Percentiles rank a stretch among this genome's conserved stretches.
phyloP scores from a whole-genome alignment of 2,113 vertebrate genomes.

The Cardinalis cardinalis region DNA sequence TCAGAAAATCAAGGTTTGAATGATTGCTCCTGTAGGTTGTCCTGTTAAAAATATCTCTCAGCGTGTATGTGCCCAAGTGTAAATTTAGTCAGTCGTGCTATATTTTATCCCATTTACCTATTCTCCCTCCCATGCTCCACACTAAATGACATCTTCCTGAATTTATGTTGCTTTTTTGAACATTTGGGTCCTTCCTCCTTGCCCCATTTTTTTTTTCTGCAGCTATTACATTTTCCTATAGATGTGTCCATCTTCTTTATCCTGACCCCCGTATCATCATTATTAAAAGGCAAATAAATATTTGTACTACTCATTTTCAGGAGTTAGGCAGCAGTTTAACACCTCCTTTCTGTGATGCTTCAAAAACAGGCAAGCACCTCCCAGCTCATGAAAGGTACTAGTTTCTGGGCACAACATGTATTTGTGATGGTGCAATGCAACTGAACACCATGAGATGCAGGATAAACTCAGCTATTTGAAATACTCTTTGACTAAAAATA shows the following conservation, averaged over 20 bases:
- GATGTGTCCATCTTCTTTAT: neutral
- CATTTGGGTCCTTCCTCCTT: neutral
- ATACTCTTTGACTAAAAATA: neutral
- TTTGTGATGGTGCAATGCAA: neutral
- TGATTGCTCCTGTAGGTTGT: conserved; percentile 56
- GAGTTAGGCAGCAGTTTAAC: neutral
- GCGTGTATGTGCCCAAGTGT: neutral
- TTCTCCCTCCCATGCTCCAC: neutral
- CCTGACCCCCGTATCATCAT: neutral
- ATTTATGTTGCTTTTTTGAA: neutral
- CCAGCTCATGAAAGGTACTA: neutral
- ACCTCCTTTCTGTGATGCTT: neutral
- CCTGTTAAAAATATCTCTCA: conserved; percentile 43
- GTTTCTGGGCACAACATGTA: neutral
- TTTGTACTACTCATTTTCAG: neutral
- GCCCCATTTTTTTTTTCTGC: neutral
- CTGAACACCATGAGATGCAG: neutral
- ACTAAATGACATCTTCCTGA: neutral
- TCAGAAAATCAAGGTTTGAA: conserved; percentile 52
- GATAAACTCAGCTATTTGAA: neutral
- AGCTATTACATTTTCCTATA: neutral
- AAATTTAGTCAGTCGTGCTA: neutral
- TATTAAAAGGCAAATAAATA: conserved; percentile 9
- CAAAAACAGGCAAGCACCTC: conserved; percentile 5
- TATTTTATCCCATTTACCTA: conserved; percentile 25